These are phyloP conservation scores for Andricus grossulariae DNA, from an alignment of 1,140 invertebrate species.

Conservation along the genomic window DNA sequence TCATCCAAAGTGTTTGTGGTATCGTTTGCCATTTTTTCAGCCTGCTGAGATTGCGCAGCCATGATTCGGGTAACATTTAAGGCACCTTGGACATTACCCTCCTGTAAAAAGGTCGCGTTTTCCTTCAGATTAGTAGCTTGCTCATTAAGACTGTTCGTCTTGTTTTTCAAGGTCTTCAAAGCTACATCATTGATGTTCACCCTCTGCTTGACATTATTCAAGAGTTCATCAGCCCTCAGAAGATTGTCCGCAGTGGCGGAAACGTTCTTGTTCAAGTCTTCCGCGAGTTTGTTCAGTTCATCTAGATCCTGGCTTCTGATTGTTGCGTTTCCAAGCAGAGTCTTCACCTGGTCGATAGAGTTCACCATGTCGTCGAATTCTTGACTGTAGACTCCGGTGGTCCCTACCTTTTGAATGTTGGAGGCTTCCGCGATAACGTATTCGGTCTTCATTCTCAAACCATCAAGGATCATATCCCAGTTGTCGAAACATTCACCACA, in stretches of 20 bases:
- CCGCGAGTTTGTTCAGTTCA: slow-evolving; percentile 78
- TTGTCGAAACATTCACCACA: slow-evolving; percentile 99
- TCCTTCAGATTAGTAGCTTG: slow-evolving; percentile 86
- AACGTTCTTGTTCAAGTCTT: slow-evolving; percentile 77
- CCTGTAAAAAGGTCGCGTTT: slow-evolving; percentile 93
- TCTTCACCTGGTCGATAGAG: slow-evolving; percentile 86
- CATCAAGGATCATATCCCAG: slow-evolving; percentile 94
- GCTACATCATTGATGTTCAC: slow-evolving; percentile 87
- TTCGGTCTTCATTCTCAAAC: slow-evolving; percentile 83
- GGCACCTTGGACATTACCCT: slow-evolving; percentile 96
- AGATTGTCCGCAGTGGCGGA: slow-evolving; percentile 77
- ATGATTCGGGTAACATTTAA: slow-evolving; percentile 92
- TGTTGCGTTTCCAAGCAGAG: slow-evolving; percentile 85
- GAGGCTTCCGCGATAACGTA: slow-evolving; percentile 89
- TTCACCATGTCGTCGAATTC: slow-evolving; percentile 95
- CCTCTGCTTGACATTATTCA: slow-evolving; percentile 86
- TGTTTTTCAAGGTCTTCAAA: slow-evolving; percentile 84
- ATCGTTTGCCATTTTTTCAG: slow-evolving; percentile 80
- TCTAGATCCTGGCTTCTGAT: slow-evolving; percentile 86
- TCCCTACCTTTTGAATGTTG: slow-evolving; percentile 93
- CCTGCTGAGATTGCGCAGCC: slow-evolving; percentile 82
- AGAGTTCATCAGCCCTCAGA: slow-evolving; percentile 78
- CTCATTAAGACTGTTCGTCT: slow-evolving; percentile 84
- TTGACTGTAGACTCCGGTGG: slow-evolving; percentile 94
- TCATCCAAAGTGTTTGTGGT: slow-evolving; percentile 79